Evolutionary conservation across 2,113 vertebrate genomes (phyloP), one percentile per base, ranked within the genome.

Genomic region (Lepus americanus): DNA sequence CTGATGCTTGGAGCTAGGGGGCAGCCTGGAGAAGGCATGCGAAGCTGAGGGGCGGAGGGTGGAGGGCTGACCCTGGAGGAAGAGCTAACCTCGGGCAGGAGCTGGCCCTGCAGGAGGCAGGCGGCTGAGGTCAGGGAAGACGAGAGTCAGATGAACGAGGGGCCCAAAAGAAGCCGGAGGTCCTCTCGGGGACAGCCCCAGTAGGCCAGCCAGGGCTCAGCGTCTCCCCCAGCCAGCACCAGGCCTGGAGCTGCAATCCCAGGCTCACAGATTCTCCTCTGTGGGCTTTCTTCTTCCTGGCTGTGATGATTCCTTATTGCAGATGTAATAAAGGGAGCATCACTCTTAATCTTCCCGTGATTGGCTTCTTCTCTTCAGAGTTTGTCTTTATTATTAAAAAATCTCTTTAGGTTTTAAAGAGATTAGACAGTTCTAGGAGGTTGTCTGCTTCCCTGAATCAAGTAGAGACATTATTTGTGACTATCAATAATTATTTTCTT

Each of bases 401-500:
- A 36, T 27, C 36, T 67, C 63, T 16, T 27, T 31, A 1, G 89
- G 27, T 59, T 86, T 64, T 29, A 72, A 36, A 95, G 74, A 33
- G 94, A 87, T 59, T 63, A 51, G 44, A 33, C 39, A 12, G 83
- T 61, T 96, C 94, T 79, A 39, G n/a, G 3, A 77, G 88, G 73
- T 44, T 74, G 79, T 33, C 51, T 59, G 79, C 76, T 36, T 87
- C 74, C 10, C 91, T 22, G 90, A 73, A 89, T 67, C 51, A 67
- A 66, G 49, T 23, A 33, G 82, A 89, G 86, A 89, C 70, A 11
- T 76, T 91, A 92, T 96, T 94, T 96, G 92, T 84, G 82, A 93
- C 79, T 85, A 92, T 95, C 95, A 87, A 97, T 95, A 95, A 96
- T 97, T 95, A 96, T 97, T 97, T 97, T 82, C 95, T 88, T 95